phyloP scores from a whole-genome alignment of 2,797 vertebrate genomes.

The Ctenopoma multispine region DNA sequence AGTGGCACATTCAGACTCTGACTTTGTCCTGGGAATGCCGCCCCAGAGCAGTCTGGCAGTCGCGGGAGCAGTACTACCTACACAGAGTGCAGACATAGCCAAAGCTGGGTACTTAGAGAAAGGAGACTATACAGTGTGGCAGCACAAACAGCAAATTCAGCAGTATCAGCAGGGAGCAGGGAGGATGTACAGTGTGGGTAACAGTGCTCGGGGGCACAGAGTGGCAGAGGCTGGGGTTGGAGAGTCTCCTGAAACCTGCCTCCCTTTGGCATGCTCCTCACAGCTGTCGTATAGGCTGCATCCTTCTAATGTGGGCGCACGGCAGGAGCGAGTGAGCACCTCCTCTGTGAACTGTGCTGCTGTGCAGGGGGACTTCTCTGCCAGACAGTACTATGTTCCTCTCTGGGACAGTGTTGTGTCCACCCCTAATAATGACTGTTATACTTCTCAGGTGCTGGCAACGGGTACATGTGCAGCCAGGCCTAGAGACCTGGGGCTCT shows the following conservation, averaged over 20 bases:
- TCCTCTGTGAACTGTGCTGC: slow-evolving; percentile 88
- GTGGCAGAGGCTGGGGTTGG: slow-evolving; percentile 81
- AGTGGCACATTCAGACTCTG: slow-evolving; percentile 79
- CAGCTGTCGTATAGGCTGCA: slow-evolving; percentile 81
- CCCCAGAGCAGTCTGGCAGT: slow-evolving; percentile 81
- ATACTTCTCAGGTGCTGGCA: slow-evolving; percentile 89
- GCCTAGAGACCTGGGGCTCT: slow-evolving; percentile 83
- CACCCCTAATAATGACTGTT: slow-evolving; percentile 93
- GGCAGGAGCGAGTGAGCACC: slow-evolving; percentile 80
- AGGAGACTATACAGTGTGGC: slow-evolving; percentile 91
- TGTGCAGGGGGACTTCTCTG: slow-evolving; percentile 88
- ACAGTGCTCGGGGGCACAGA: slow-evolving; percentile 71
- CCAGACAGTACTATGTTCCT: slow-evolving; percentile 89
- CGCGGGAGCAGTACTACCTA: slow-evolving; percentile 84
- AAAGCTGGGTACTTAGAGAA: slow-evolving; percentile 87
- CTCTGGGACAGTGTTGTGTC: slow-evolving; percentile 92
- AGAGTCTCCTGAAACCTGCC: slow-evolving; percentile 85
- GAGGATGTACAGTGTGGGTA: slow-evolving; percentile 84
- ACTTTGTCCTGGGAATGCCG: slow-evolving; percentile 73
- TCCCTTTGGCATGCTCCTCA: slow-evolving; percentile 70
- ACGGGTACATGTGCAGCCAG: slow-evolving; percentile 71
- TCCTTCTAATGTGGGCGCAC: slow-evolving; percentile 60
- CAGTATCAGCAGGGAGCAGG: slow-evolving; percentile 87
- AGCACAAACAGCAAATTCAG: slow-evolving; percentile 87
- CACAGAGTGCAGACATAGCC: slow-evolving; percentile 88